Percentiles rank a stretch among this genome's conserved stretches.
Conservation (phyloP, 37 sponge, comb jelly and placozoan species). For the Agelas oroides region DNA sequence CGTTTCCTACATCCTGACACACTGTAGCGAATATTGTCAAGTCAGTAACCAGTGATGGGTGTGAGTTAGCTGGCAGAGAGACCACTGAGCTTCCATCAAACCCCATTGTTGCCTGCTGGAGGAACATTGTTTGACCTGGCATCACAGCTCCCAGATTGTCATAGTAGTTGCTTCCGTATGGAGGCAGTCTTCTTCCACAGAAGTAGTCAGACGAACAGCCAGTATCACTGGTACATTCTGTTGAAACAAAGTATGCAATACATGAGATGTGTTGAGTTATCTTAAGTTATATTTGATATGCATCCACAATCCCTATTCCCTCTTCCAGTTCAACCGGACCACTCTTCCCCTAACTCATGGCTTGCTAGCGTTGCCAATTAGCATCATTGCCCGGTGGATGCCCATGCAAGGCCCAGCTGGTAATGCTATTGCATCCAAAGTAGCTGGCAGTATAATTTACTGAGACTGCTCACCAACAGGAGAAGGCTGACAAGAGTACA, state of each 20-base stretch:
- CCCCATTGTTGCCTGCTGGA: slow-evolving; percentile 47
- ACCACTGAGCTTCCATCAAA: slow-evolving; percentile 59
- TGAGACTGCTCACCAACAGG: slow-evolving; percentile 48
- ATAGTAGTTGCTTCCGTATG: slow-evolving; percentile 42
- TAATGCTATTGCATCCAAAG: too few species aligned
- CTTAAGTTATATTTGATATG: neutral
- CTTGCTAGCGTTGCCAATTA: too few species aligned
- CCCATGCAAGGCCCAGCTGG: too few species aligned
- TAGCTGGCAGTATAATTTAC: too few species aligned
- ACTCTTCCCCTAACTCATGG: neutral
- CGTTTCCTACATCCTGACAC: slow-evolving; percentile 65
- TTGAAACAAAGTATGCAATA: neutral
- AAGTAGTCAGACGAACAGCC: slow-evolving; percentile 49
- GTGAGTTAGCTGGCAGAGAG: slow-evolving; percentile 28
- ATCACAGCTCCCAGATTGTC: slow-evolving; percentile 26
- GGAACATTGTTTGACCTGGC: slow-evolving; percentile 40
- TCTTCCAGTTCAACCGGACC: too few species aligned
- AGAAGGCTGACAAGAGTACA: slow-evolving; percentile 38
- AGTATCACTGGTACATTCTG: slow-evolving; percentile 37
- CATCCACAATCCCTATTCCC: neutral
- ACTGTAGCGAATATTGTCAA: slow-evolving; percentile 82
- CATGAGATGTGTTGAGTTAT: neutral
- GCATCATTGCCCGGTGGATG: too few species aligned
- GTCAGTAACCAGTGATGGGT: slow-evolving; percentile 58
- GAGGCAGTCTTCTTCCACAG: slow-evolving; percentile 65